Conservation (phyloP, 37 sponge, comb jelly and placozoan species). For the Corticium candelabrum region DNA sequence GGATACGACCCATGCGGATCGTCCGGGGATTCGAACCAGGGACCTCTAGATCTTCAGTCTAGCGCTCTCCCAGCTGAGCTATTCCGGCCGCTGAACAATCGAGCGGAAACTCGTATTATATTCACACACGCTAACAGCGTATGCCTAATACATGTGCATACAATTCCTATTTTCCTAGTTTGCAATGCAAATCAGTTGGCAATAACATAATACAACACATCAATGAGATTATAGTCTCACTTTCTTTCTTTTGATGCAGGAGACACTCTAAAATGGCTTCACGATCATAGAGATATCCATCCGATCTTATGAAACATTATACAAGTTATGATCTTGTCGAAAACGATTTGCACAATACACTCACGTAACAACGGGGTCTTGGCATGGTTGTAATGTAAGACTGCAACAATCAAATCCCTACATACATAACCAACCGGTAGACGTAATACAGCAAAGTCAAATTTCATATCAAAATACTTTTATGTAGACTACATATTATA, state of each 20-base stretch:
- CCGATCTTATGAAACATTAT: slow-evolving; percentile 26
- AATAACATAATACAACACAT: too few relatives aligned
- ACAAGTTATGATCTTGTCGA: too few relatives aligned
- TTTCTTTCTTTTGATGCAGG: slow-evolving; percentile 85
- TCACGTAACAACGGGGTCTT: slow-evolving; percentile 81
- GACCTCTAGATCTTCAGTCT: too few relatives aligned
- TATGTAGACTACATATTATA: too few relatives aligned
- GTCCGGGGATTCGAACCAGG: too few relatives aligned
- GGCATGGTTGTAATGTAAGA: slow-evolving; percentile 84
- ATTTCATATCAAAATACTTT: too few relatives aligned
- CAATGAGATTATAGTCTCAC: slow-evolving; percentile 38
- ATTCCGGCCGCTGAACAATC: too few relatives aligned
- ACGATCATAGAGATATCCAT: slow-evolving; percentile 87
- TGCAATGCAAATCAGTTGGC: too few relatives aligned
- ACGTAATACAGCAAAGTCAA: slow-evolving; percentile 3
- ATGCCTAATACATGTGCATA: not conserved
- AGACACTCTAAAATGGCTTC: slow-evolving; percentile 84
- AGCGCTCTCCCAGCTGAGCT: too few relatives aligned
- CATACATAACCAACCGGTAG: slow-evolving; percentile 11
- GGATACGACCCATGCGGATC: too few relatives aligned
- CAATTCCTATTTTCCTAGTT: not conserved
- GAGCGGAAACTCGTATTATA: too few relatives aligned
- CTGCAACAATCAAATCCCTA: slow-evolving; percentile 85
- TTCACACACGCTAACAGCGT: too few relatives aligned
- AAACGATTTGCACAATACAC: not conserved